Base-by-base conservation (phyloP, 53 echinoderm and acorn worm species). In the Patiria pectinifera region DNA sequence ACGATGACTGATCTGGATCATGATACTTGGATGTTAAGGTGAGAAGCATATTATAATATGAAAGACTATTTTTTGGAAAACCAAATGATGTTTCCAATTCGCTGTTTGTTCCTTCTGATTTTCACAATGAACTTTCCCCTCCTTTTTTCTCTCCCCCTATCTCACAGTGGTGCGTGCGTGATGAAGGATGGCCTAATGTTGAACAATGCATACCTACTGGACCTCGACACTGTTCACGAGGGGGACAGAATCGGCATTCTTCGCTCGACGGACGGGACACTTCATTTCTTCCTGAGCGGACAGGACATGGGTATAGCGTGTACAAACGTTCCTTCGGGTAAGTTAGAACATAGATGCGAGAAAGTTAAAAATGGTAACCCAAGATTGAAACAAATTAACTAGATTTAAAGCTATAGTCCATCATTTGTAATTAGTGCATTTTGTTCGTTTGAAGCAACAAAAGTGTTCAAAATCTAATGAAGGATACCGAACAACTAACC, bases 21-120 rank as follows among this genome's bases (percentile, higher is more conserved):
- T 53, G 91, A 96, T 72, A 97, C 97, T 4, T 97, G 97, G 97
- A 96, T 97, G 93, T 91, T 97, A 3, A 97, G 96, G n/a, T n/a
- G n/a, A n/a, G n/a, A n/a, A n/a, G n/a, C n/a, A n/a, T n/a, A n/a
- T n/a, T n/a, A n/a, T n/a, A n/a, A n/a, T n/a, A n/a, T n/a, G n/a
- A n/a, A n/a, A n/a, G n/a, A n/a, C n/a, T n/a, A n/a, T n/a, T n/a
- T n/a, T n/a, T n/a, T n/a, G n/a, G n/a, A n/a, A n/a, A n/a, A 6
- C 5, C 1, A 53, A 53, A 53, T 53, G 53, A 53, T 53, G 53
- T 53, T 53, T 53, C 8, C 5, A 53, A 53, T 53, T 6, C 69
- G 1, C 10, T 69, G 13, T 69, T 21, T 14, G 16, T 4, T 15
- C 69, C 16, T 69, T 3, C 13, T 21, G 4, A 69, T 15, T 69